Conservation (phyloP, 2,888 invertebrate species). For the Athrips mouffetella region DNA sequence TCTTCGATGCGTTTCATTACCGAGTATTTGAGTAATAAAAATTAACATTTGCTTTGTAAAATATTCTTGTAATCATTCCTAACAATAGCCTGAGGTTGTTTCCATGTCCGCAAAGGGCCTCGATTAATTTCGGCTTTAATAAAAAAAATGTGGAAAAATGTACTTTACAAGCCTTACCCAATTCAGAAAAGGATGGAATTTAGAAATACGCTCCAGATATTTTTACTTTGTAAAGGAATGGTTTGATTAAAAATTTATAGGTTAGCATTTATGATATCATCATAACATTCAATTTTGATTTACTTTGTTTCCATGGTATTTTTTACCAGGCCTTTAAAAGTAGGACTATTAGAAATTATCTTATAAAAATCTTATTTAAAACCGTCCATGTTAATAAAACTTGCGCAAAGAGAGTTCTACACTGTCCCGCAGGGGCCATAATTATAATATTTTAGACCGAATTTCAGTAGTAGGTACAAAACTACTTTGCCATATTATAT, state of each 20-base stretch:
- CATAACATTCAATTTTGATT: no score
- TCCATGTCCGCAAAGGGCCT: constrained; percentile 67
- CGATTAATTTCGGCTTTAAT: constrained; percentile 69
- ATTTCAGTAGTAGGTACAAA: no score
- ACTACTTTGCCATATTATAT: no score
- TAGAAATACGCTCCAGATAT: constrained; percentile 47
- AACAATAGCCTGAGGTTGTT: constrained; percentile 69
- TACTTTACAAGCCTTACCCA: constrained; percentile 14
- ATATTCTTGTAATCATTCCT: constrained; percentile 67
- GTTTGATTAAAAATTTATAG: neutral
- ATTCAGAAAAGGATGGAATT: constrained; percentile 43
- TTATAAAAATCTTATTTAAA: no score
- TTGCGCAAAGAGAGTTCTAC: no score
- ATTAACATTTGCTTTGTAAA: constrained; percentile 70
- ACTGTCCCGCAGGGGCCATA: no score
- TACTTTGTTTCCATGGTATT: no score
- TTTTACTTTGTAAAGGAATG: constrained; percentile 37
- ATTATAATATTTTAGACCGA: no score
- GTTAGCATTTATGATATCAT: no score
- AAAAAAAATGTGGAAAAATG: constrained; percentile 45
- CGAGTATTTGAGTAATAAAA: constrained; percentile 59
- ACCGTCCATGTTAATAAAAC: no score
- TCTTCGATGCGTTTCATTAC: constrained; percentile 49
- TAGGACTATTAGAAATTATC: neutral
- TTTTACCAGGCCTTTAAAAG: no score